Evolutionary conservation across 2,797 vertebrate species (phyloP), one percentile per base, ranked within the genome.

Genomic region (Cygnus olor): DNA sequence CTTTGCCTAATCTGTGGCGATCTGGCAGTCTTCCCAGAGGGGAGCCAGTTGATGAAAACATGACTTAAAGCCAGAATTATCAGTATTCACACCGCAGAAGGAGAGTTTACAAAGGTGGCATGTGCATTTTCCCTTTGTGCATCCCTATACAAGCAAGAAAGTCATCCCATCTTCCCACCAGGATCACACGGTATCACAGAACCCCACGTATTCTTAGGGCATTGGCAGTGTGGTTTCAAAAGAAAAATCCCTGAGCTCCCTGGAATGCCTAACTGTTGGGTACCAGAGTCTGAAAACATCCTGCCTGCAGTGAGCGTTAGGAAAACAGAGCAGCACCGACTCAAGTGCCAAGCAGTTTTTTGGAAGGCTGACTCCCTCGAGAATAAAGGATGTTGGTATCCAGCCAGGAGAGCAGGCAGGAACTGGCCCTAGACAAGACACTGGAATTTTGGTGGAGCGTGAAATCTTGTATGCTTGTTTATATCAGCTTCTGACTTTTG

Each of bases 261-360:
- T 96, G 94, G 93, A 97, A 92, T 80, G 74, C 78, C 95, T 81
- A 74, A 89, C 85, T 96, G 80, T 74, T 97, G 95, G 95, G 95
- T 94, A 96, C 83, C 85, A 45, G 83, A 89, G 88, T 82, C 40
- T 3, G 83, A 94, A 94, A 96, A 95, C 93, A 94, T 92, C 94
- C 94, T 93, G 95, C 93, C 78, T 91, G 69, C 85, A 22, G 2
- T 16, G 65, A 88, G 69, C 20, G 14, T 86, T 90, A 87, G 90
- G 91, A 94, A 95, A 95, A 94, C 85, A 95, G 83, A 93, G 80
- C 93, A 94, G 86, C 40, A 45, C 78, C 63, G 81, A 25, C 68
- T 94, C 42, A 19, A 72, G 92, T 88, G 95, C 94, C 92, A 95
- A 91, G 80, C 54, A 80, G 71, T 88, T 85, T 94, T 94, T 96